These are phyloP conservation scores for Prunella himalayana DNA, from an alignment of 2,113 vertebrate genomes.

Conservation along the genomic window DNA sequence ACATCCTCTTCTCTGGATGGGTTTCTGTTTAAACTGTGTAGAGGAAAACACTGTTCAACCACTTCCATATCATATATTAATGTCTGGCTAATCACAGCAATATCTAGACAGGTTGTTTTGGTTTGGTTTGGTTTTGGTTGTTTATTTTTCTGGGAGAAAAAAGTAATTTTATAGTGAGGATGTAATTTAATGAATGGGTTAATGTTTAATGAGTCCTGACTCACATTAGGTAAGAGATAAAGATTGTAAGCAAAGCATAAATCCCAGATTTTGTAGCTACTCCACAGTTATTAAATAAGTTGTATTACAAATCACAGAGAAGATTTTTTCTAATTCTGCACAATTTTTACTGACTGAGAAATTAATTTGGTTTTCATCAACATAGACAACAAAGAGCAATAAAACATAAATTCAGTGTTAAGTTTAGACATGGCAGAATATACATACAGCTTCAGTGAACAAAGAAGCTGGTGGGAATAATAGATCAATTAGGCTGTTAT, in stretches of 20 bases:
- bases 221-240: neutral
- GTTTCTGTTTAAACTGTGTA: neutral
- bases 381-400: neutral
- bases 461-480: neutral
- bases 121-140: neutral
- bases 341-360: neutral
- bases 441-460: neutral
- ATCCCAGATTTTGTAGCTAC: neutral
- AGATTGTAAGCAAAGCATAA: neutral
- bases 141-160: neutral
- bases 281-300: neutral
- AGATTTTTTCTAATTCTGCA: neutral
- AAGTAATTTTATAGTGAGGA: neutral
- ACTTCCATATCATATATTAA: neutral
- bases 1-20: neutral
- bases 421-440: neutral
- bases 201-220: conserved; percentile 1
- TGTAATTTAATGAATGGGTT: neutral
- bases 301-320: neutral
- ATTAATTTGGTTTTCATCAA: conserved; percentile 14
- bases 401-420: neutral
- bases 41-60: neutral
- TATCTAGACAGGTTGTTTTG: neutral
- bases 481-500: neutral
- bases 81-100: neutral